Evolutionary conservation across 2,797 vertebrate genomes (phyloP).

Genomic region (Peromyscus aztecus): DNA sequence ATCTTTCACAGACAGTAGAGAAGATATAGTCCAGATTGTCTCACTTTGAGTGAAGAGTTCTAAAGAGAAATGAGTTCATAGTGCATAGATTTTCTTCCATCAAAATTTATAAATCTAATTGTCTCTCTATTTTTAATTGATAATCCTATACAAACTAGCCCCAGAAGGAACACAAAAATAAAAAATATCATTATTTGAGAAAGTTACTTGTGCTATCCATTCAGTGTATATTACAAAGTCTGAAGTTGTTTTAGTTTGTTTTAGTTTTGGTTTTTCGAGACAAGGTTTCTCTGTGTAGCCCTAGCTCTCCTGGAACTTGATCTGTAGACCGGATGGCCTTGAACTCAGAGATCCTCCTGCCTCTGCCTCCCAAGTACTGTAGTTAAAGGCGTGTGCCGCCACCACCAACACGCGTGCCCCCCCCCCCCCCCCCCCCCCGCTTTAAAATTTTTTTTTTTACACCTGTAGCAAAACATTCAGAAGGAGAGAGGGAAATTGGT

Average conservation of each 20-base stretch:
- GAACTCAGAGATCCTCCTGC: neutral
- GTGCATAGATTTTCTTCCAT: neutral
- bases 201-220: slow-evolving; percentile 56
- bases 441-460: slow-evolving; percentile 14
- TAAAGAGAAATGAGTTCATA: neutral
- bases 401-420: neutral
- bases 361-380: neutral
- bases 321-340: neutral
- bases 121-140: slow-evolving; percentile 19
- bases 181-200: slow-evolving; percentile 48
- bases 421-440: neutral
- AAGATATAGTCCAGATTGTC: neutral
- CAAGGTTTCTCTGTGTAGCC: neutral
- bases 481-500: slow-evolving; percentile 59
- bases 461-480: slow-evolving; percentile 58
- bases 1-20: neutral
- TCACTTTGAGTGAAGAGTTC: slow-evolving; percentile 19
- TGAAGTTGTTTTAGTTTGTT: neutral
- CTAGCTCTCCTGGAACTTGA: neutral
- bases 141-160: neutral
- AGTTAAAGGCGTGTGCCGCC: neutral
- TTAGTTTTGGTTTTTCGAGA: too few relatives aligned
- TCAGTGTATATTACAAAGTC: slow-evolving; percentile 73
- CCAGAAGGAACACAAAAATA: slow-evolving; percentile 15
- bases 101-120: slow-evolving; percentile 15